Evolutionary conservation across 2,113 vertebrate species (phyloP).

Genomic region (Myiagra hebetior): DNA sequence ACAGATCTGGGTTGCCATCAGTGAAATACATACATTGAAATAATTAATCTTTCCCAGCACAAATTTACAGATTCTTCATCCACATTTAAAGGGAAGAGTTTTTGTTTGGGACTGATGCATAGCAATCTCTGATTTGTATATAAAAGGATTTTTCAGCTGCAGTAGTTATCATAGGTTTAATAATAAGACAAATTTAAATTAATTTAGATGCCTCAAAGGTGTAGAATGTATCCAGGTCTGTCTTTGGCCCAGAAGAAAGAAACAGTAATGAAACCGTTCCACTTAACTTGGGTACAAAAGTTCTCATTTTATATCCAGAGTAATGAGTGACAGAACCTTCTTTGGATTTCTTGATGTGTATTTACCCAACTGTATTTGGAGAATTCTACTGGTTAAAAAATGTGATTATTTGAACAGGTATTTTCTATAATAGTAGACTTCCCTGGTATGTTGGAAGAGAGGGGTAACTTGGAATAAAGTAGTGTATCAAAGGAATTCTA

Average conservation of each 20-base stretch:
- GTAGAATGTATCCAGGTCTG: not conserved
- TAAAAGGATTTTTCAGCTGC: not conserved
- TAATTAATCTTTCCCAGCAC: not conserved
- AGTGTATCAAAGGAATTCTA: not conserved
- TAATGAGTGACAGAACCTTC: not conserved
- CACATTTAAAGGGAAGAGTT: not conserved
- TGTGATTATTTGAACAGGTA: not conserved
- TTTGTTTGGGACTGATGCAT: not conserved
- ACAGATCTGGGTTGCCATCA: not conserved
- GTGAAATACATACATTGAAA: not conserved
- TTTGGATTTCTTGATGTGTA: not conserved
- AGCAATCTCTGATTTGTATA: not conserved
- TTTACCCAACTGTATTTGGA: not conserved
- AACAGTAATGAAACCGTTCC: not conserved
- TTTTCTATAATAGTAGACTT: not conserved
- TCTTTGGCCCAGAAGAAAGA: not conserved
- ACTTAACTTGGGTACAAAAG: not conserved
- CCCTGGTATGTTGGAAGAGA: not conserved
- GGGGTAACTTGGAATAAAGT: not conserved
- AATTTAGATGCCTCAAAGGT: not conserved
- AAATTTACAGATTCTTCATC: not conserved
- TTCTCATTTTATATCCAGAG: not conserved
- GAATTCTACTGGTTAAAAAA: not conserved
- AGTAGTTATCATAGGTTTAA: not conserved
- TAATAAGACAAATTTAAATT: not conserved